phyloP scores from a whole-genome alignment of 2,888 invertebrate species.

The Nowickia ferox region DNA sequence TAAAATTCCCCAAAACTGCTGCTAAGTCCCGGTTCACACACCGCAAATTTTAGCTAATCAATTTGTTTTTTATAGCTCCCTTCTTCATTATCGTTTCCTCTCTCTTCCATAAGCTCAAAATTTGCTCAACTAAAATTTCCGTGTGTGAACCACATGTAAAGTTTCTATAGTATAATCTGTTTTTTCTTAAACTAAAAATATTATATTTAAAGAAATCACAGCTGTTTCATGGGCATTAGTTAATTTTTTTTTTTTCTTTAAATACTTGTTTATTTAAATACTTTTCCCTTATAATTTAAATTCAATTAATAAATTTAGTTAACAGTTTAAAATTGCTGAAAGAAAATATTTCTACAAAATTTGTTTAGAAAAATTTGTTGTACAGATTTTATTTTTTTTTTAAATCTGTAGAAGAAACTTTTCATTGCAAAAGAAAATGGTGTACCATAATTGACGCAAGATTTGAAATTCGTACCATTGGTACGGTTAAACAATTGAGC shows the following conservation, averaged over 20 bases:
- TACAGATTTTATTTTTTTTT: conserved; percentile 39
- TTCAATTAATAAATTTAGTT: conserved; percentile 3
- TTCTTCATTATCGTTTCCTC: no score
- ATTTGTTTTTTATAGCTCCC: not conserved
- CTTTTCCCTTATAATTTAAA: not conserved
- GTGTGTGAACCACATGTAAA: not conserved
- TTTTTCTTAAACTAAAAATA: conserved; percentile 15
- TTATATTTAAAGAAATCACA: conserved; percentile 42
- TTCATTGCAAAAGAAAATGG: conserved; percentile 15
- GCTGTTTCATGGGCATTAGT: conserved; percentile 14
- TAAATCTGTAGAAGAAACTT: conserved; percentile 64
- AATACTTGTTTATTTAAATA: not conserved
- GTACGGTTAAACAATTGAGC: no score
- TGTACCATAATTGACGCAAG: conserved; percentile 7
- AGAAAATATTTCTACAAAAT: not conserved
- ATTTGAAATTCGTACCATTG: not conserved
- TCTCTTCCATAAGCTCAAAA: no score
- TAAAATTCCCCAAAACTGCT: not conserved
- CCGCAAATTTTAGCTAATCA: not conserved
- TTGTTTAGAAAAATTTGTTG: conserved; percentile 57
- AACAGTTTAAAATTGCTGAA: not conserved
- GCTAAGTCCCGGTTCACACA: not conserved
- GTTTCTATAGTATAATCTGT: not conserved
- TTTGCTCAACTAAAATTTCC: no score
- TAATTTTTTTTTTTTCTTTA: not conserved